Evolutionary conservation across 2,888 invertebrate genomes (phyloP), one percentile per base, ranked within the genome.

Genomic region (Dryocosmus kuriphilus): DNA sequence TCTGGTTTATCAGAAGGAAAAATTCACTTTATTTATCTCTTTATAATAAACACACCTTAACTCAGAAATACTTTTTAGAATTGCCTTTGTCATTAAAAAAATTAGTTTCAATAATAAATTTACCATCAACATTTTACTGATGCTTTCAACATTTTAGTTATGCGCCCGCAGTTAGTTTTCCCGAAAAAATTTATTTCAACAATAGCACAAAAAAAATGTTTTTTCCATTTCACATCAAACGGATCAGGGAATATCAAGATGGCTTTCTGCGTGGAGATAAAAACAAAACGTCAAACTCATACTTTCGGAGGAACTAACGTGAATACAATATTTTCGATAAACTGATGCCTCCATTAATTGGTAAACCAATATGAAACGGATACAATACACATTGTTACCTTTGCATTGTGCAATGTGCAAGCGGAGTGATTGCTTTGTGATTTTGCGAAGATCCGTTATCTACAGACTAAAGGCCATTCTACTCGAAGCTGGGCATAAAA

Each of bases 401-500:
- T 78, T 67, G 75, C 79, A 78, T 82, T 82, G 82, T 77, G 73
- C 79, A 11, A 30, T 41, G 63, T 41, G 46, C 77, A 81, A 74
- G 81, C 81, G 76, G 82, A 81, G 80, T 81, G 81, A 82, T 84
- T 82, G 82, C 83, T 83, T 83, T 81, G 82, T 83, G 82, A 85
- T 84, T 82, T 83, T 79, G 81, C 79, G 51, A 80, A 83, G 80
- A 79, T 75, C 83, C 84, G 83, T 84, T 84, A 85, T 83, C 82
- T 80, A 75, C 78, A 80, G 82, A 82, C 80, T 79, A 80, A 2
- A 38, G 38, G 38, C 38, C 38, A 38, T 80, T 74, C 27, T 65
- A 79, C 46, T n/a, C 77, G 65, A 67, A 67, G 38, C 46, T n/a
- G 24, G 24, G 32, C 74, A 57, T 46, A 67, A 62, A 75, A 80